These are phyloP conservation scores for Ichneumon xanthorius DNA, from an alignment of 2,888 invertebrate species.

Conservation along the genomic window DNA sequence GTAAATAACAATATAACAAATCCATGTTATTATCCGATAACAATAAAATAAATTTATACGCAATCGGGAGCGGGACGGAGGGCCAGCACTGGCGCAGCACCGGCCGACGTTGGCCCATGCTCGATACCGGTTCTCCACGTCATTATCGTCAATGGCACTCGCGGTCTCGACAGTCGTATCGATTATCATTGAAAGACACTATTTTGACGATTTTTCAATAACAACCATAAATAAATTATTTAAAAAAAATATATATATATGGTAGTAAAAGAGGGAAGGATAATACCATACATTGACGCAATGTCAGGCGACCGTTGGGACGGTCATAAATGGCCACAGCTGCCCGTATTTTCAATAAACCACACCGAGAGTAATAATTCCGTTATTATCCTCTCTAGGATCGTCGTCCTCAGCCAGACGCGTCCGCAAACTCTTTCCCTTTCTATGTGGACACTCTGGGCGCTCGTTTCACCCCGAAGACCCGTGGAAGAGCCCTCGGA, in stretches of 20 bases:
- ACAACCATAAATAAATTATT: too few species aligned
- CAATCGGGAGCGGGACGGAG: too few species aligned
- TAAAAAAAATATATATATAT: background rate
- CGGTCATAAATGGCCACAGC: conserved; percentile 27
- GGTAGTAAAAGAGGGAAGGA: background rate
- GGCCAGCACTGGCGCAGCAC: too few species aligned
- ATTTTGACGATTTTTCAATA: too few species aligned
- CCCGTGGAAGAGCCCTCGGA: conserved; percentile 16
- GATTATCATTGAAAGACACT: too few species aligned
- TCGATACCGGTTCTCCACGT: too few species aligned
- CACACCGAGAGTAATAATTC: conserved; percentile 63
- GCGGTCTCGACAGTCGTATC: too few species aligned
- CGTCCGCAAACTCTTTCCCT: conserved; percentile 28
- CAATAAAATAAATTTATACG: too few species aligned
- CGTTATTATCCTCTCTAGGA: conserved; percentile 64
- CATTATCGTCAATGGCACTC: too few species aligned
- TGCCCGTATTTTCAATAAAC: conserved; percentile 51
- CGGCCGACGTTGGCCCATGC: too few species aligned
- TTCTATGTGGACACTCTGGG: background rate
- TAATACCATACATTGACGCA: background rate
- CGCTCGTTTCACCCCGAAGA: conserved; percentile 10
- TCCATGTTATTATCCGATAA: too few species aligned
- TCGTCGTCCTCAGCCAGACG: conserved; percentile 33
- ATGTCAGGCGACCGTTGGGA: conserved; percentile 5
- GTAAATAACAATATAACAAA: too few species aligned